Evolutionary conservation across 2,888 invertebrate genomes (phyloP).

Genomic region (Agriopis aurantiaria): DNA sequence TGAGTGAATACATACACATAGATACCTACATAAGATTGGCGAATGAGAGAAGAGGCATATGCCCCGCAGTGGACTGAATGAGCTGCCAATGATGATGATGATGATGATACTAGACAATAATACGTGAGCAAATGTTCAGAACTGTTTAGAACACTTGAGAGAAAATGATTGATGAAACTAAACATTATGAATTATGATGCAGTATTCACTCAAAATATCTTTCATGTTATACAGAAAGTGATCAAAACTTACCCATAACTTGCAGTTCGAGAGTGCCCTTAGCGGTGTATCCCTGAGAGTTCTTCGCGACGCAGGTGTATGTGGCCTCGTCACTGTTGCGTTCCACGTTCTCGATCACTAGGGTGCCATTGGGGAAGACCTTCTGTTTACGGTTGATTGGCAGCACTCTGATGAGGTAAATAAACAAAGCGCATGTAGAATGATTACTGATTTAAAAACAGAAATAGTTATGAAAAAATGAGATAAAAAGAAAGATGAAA

Average conservation of each 20-base stretch:
- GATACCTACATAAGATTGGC: not conserved
- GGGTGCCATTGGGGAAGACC: conserved; percentile 96
- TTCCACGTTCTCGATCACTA: conserved; percentile 97
- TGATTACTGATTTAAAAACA: not conserved
- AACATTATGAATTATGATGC: not conserved
- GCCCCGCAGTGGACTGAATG: too few relatives aligned
- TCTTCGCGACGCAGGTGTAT: conserved; percentile 97
- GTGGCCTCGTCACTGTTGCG: conserved; percentile 96
- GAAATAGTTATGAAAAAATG: too few relatives aligned
- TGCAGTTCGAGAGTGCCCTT: conserved; percentile 95
- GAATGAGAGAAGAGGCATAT: too few relatives aligned
- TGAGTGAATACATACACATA: not conserved
- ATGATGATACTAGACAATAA: too few relatives aligned
- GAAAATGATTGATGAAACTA: too few relatives aligned
- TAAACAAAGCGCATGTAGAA: not conserved
- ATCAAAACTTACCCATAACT: conserved; percentile 95
- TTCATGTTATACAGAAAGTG: not conserved
- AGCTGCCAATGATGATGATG: too few relatives aligned
- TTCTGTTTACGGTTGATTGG: conserved; percentile 98
- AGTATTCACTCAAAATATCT: conserved; percentile 25
- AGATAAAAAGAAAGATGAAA: too few relatives aligned
- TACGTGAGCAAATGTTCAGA: too few relatives aligned
- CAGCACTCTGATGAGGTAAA: conserved; percentile 85
- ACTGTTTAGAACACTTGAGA: too few relatives aligned
- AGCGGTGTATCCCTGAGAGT: conserved; percentile 95